Conservation (phyloP, 2,797 vertebrate genomes). For the Aulostomus chinensis region DNA sequence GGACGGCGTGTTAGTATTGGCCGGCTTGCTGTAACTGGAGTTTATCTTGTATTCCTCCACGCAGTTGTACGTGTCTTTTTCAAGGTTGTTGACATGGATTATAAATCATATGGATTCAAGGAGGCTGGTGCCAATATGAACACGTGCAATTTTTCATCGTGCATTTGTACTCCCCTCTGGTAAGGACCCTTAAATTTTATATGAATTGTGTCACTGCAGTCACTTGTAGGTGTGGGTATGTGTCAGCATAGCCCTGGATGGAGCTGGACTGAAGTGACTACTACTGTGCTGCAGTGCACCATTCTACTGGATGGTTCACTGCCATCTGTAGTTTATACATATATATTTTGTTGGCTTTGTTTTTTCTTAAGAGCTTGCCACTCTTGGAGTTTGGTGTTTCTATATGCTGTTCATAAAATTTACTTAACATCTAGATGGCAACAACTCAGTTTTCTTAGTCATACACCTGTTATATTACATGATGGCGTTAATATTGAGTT, state of each 20-base stretch:
- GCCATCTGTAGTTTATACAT: constrained; percentile 16
- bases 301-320: constrained; percentile 66
- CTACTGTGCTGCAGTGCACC: constrained; percentile 85
- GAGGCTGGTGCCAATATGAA: not conserved
- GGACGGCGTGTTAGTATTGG: constrained; percentile 4
- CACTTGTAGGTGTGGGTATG: not conserved
- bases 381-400: no score
- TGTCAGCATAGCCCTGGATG: constrained; percentile 42
- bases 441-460: no score
- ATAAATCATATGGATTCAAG: not conserved
- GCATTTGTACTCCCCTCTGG: not conserved
- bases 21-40: not conserved
- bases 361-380: no score
- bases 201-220: constrained; percentile 8
- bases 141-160: not conserved
- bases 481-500: no score
- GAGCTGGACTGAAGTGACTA: constrained; percentile 66
- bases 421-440: no score
- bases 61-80: no score
- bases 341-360: no score
- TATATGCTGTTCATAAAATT: no score
- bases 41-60: no score
- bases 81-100: constrained; percentile 2
- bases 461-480: no score
- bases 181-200: constrained; percentile 6